Conservation (phyloP, 2,888 invertebrate species). For the Agrotis segetum region DNA sequence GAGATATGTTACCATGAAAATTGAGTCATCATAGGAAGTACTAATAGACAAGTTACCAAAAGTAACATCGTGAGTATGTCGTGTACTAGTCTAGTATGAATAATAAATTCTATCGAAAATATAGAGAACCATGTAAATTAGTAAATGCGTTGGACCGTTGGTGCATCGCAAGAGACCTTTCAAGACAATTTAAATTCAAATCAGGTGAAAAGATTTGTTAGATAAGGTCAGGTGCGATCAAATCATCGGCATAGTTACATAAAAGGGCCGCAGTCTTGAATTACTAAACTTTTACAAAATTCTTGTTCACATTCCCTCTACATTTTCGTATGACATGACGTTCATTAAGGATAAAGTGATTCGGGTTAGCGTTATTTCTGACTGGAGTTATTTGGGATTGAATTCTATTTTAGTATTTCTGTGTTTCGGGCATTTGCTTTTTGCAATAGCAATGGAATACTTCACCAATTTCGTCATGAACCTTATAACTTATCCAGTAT, state of each 20-base stretch:
- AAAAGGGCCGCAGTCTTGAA: constrained; percentile 13
- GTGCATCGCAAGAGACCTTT: constrained; percentile 9
- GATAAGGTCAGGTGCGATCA: constrained; percentile 17
- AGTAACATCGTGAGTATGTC: constrained; percentile 10
- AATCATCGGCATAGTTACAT: constrained; percentile 25
- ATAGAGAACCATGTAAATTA: constrained; percentile 2
- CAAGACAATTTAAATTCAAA: constrained; percentile 39
- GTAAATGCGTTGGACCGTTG: constrained; percentile 4
- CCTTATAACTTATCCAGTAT: no score
- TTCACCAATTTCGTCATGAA: not conserved
- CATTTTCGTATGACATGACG: constrained; percentile 24
- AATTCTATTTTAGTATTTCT: constrained; percentile 8
- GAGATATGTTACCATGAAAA: constrained; percentile 13
- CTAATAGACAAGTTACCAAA: not conserved
- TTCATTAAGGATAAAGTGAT: constrained; percentile 32
- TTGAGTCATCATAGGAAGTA: not conserved
- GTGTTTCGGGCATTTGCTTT: not conserved
- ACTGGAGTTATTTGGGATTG: constrained; percentile 22
- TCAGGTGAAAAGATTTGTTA: constrained; percentile 20
- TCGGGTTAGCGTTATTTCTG: constrained; percentile 29
- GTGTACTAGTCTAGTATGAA: not conserved
- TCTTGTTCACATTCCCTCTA: constrained; percentile 6
- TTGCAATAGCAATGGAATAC: not conserved
- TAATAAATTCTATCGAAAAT: constrained; percentile 17
- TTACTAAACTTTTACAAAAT: constrained; percentile 12